Base-by-base conservation (phyloP, 2,888 invertebrate genomes). In the Proisotoma minuta region DNA sequence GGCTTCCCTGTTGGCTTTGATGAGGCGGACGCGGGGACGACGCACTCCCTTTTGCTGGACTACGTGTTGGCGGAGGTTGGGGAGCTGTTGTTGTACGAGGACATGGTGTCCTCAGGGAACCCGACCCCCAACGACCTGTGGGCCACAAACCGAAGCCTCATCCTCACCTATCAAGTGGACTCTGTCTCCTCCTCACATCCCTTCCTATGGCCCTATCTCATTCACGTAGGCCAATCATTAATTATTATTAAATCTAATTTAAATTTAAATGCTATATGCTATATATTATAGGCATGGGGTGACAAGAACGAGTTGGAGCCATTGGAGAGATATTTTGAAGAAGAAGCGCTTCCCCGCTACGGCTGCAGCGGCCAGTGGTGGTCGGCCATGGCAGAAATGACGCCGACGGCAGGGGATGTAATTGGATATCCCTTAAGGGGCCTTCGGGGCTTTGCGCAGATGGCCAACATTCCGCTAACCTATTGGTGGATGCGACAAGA, bases 331-430 rank as follows among this genome's bases (percentile, higher is more conserved):
- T 83, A 82, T 75, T 76, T 87, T 18, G 65, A 74, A 8, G 62
- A 66, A 22, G 67, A 72, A 12, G 66, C 75, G 60, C 23, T 70
- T 64, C 15, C 60, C 8, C 4, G n/a, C 20, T 26, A 24, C 18
- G 56, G 56, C 3, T 56, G 56, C 27, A 18, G 12, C 15, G 43
- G 47, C 2, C 61, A 50, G 58, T 79, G 81, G 1, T 78, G 82
- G 71, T 84, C 87, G 0, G 84, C 87, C 8, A 88, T 88, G 88
- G 86, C 87, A 0, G 86, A 88, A 77, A 80, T 87, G 51, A 88
- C 88, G 0, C 86, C 87, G 0, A 83, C 82, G 43, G 80, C 84
- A 0, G 77, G 83, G 29, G 85, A 86, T 72, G 82, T 87, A 2
- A 4, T 56, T 26, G 4, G 24, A 4, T n/a, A 47, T 4, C 56